Evolutionary conservation across 2,888 invertebrate species (phyloP), one percentile per base, ranked within the genome.

Genomic region (Atrina japonica): DNA sequence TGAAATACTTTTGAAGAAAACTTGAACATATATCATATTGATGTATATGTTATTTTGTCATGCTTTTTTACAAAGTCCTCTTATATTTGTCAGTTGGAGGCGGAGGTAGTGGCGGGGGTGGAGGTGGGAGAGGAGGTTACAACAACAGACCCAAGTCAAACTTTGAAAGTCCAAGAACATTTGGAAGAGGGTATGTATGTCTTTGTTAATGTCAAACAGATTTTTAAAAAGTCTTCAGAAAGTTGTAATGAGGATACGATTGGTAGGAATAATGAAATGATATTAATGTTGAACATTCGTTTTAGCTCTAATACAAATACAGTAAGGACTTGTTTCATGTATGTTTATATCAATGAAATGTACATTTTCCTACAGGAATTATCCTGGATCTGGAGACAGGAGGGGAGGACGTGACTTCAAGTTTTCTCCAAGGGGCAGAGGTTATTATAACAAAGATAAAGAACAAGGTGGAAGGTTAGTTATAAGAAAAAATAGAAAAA

Each of bases 381-480:
- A 49, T 18, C 49, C 11, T 18, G 49, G 18, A 9, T n/a, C 49
- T 18, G 49, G 49, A 9, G 65, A 65, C 27, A 53, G 53, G 21
- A 29, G 68, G n/a, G 58, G 68, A 63, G 61, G 50, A 16, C 47
- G 63, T 56, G 68, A 68, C 29, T 68, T 68, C 35, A 50, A 56
- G 5, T 68, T 68, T 55, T 61, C 61, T n/a, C 68, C 61, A 14
- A 25, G 55, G 29, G 68, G 30, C 25, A n/a, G n/a, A n/a, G 53
- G 68, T 2, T 68, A 68, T 35, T 68, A 58, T 49, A 40, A n/a
- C 43, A 63, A 50, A 29, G 61, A 50, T 27, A n/a, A n/a, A n/a
- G n/a, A n/a, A n/a, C 49, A 63, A 29, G 61, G 41, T 14, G 23
- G 35, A 18, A 63, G 50, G 30, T 49, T 23, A 35, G 61, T 49